phyloP scores from a whole-genome alignment of 2,113 vertebrate species.

The Trogon surrucura region DNA sequence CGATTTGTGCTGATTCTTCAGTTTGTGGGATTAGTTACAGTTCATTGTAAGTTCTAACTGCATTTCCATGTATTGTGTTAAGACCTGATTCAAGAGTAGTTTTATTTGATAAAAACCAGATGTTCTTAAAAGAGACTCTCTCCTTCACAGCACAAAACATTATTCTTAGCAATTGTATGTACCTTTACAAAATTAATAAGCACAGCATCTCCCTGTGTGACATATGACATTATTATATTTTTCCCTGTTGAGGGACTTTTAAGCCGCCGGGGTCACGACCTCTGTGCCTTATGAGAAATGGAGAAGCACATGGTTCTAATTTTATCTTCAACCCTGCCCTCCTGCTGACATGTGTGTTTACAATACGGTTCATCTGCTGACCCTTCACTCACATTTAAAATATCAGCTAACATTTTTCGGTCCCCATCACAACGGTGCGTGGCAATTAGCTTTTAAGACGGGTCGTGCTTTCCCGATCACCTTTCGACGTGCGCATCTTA shows the following conservation, averaged over 20 bases:
- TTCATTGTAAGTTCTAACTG: constrained; percentile 72
- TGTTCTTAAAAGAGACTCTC: constrained; percentile 67
- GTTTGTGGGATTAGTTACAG: constrained; percentile 74
- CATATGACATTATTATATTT: constrained; percentile 69
- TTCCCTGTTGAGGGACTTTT: constrained; percentile 65
- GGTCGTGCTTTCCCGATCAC: constrained; percentile 54
- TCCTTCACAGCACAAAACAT: constrained; percentile 68
- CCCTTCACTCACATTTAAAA: constrained; percentile 72
- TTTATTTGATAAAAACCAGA: constrained; percentile 75
- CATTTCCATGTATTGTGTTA: constrained; percentile 73
- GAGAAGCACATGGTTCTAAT: constrained; percentile 75
- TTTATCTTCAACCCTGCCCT: constrained; percentile 71
- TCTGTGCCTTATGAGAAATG: constrained; percentile 67
- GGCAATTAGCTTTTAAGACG: constrained; percentile 60
- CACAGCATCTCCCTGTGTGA: constrained; percentile 65
- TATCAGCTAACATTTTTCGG: constrained; percentile 68
- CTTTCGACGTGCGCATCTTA: constrained; percentile 19
- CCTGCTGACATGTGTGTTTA: constrained; percentile 74
- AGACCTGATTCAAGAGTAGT: constrained; percentile 71
- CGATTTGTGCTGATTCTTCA: constrained; percentile 75
- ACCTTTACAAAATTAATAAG: constrained; percentile 72
- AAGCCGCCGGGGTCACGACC: constrained; percentile 53
- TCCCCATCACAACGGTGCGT: constrained; percentile 31
- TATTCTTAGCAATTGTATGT: constrained; percentile 72
- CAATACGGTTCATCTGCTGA: constrained; percentile 72